A percentile compares a stretch with the other conserved stretches of the same genome.
phyloP scores from a whole-genome alignment of 1,140 invertebrate species.

The Pemphigus obesinymphae region DNA sequence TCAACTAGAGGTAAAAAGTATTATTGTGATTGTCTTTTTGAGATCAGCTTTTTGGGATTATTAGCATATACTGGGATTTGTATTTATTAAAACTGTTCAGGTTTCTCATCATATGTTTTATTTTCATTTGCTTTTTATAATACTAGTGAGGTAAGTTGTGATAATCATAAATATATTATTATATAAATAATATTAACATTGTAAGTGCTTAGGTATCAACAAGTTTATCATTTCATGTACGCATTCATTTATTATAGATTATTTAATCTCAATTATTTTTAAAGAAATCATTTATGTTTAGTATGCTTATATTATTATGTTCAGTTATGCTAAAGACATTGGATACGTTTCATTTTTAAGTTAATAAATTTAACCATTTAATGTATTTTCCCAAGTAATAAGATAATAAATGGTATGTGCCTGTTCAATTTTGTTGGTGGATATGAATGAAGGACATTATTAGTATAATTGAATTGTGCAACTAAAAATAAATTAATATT shows the following conservation, averaged over 20 bases:
- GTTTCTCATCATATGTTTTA: background rate
- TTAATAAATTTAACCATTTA: background rate
- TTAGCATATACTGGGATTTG: background rate
- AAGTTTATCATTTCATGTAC: background rate
- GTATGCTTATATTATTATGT: background rate
- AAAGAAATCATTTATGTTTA: background rate
- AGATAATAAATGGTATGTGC: background rate
- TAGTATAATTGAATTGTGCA: background rate
- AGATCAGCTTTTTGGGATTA: constrained; percentile 5
- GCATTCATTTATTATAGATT: background rate
- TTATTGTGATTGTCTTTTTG: background rate
- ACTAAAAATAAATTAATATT: too few species aligned
- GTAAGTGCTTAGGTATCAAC: constrained; percentile 7
- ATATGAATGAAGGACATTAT: background rate
- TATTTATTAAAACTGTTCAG: background rate
- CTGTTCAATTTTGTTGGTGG: background rate
- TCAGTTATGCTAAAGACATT: background rate
- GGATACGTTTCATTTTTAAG: background rate
- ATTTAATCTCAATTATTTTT: background rate
- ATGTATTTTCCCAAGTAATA: background rate
- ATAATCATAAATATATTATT: background rate
- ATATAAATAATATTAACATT: background rate
- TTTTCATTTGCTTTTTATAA: background rate
- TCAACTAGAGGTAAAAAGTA: background rate
- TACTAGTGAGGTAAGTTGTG: constrained; percentile 32